Conservation (phyloP, 2,113 vertebrate genomes). For the Balaeniceps rex region DNA sequence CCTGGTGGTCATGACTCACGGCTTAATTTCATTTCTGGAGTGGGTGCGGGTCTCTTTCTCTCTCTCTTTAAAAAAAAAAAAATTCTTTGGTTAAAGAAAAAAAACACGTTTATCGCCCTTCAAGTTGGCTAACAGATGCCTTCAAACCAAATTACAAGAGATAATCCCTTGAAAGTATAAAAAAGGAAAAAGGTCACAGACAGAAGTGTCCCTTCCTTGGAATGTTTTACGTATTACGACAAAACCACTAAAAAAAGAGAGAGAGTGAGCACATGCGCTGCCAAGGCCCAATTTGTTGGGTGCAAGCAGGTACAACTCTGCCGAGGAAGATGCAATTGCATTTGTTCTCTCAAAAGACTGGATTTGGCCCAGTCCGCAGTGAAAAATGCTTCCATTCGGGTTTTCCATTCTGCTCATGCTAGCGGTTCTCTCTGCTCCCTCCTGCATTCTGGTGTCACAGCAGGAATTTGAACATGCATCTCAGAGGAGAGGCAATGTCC, state of each 20-base stretch:
- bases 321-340: neutral
- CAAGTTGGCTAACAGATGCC: constrained; percentile 34
- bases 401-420: neutral
- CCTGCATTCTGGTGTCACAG: neutral
- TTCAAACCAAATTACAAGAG: constrained; percentile 13
- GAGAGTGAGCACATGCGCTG: neutral
- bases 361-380: neutral
- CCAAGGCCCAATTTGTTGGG: neutral
- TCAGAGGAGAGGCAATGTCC: neutral
- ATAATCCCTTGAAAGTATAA: neutral
- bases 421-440: neutral
- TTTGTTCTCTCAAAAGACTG: neutral
- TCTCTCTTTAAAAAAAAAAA: neutral
- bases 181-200: neutral
- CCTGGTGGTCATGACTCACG: neutral
- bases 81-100: constrained; percentile 70
- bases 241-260: neutral
- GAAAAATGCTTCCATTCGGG: neutral
- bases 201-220: neutral
- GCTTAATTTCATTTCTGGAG: neutral
- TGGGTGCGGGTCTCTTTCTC: neutral
- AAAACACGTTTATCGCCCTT: neutral
- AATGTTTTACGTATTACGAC: neutral
- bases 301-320: neutral
- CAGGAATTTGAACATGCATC: neutral